Conservation (phyloP, 2,113 vertebrate genomes). For the Carettochelys insculpta region DNA sequence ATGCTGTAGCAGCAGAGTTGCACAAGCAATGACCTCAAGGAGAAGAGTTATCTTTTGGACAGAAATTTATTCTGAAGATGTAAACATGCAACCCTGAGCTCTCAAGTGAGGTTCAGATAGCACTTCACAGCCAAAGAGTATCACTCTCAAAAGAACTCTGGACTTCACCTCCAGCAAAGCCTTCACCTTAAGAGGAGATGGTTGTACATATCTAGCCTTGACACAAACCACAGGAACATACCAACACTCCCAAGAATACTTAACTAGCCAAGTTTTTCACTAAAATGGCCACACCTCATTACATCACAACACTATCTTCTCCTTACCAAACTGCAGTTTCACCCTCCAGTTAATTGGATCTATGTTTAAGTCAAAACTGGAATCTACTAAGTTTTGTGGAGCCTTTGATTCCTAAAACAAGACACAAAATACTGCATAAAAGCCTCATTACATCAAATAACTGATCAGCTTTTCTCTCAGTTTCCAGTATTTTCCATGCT, state of each 20-base stretch:
- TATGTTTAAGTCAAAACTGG: not conserved
- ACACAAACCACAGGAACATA: not conserved
- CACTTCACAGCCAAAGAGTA: not conserved
- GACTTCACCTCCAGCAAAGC: not conserved
- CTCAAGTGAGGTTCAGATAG: not conserved
- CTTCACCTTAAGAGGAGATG: not conserved
- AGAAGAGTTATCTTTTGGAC: not conserved
- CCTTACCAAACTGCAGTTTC: not conserved
- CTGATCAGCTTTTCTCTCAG: not conserved
- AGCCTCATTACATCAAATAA: not conserved
- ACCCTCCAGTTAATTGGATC: not conserved
- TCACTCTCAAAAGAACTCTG: not conserved
- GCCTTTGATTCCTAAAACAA: not conserved
- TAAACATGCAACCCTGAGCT: not conserved
- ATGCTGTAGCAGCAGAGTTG: not conserved
- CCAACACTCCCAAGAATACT: not conserved
- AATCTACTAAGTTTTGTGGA: slow-evolving; percentile 9
- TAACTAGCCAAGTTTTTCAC: not conserved
- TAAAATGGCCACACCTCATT: slow-evolving; percentile 1
- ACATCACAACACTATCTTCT: not conserved
- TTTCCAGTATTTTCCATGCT: not conserved
- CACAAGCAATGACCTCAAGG: not conserved
- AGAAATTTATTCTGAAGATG: not conserved
- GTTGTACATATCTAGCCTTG: not conserved
- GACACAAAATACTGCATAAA: not conserved